Evolutionary conservation across 2,888 invertebrate genomes (phyloP), one percentile per base, ranked within the genome.

Genomic region (Macrophya annulata): DNA sequence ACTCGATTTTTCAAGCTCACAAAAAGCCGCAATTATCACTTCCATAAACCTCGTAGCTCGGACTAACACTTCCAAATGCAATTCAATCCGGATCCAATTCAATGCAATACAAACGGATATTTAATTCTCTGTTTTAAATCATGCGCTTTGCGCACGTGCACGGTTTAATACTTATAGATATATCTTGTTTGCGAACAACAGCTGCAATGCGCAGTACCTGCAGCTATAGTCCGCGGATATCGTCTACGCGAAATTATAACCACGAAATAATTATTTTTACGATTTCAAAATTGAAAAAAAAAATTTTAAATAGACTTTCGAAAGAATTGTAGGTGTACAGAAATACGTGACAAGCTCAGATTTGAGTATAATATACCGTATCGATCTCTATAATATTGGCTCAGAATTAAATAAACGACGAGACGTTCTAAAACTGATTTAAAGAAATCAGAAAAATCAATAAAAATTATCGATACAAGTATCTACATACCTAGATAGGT

Each of bases 1-100:
- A 21, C 21, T 74, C 12, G 72, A 74, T 74, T 74, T 74, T 74
- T 12, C 45, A 45, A 74, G 72, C 72, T 74, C 21, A 45, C 72
- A 74, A 74, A 45, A 74, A 74, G 45, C 45, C 43, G 72, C 72
- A 74, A 74, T 74, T 74, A 74, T 74, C 72, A 45, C 37, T 37
- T 37, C 31, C 43, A 40, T 55, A 55, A 62, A 25, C 25, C 62
- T 25, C n/a, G 6, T 62, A 10, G 25, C 21, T 21, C 25, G 21
- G 62, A 71, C 31, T 25, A n/a, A 71, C 31, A 31, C 71, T 37
- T 71, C 71, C 71, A 15, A n/a, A 71, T 40, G 37, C 71, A 37
- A 40, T 25, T 2, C 40, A 17, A 71, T 74, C 21, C 62, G 2
- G 9, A n/a, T 10, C 21, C 62, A 62, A 6, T 12, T 8, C 62